Percentiles rank a stretch among this genome's conserved stretches.
phyloP scores from a whole-genome alignment of 2,888 invertebrate genomes.

The Drosophila anomelani region DNA sequence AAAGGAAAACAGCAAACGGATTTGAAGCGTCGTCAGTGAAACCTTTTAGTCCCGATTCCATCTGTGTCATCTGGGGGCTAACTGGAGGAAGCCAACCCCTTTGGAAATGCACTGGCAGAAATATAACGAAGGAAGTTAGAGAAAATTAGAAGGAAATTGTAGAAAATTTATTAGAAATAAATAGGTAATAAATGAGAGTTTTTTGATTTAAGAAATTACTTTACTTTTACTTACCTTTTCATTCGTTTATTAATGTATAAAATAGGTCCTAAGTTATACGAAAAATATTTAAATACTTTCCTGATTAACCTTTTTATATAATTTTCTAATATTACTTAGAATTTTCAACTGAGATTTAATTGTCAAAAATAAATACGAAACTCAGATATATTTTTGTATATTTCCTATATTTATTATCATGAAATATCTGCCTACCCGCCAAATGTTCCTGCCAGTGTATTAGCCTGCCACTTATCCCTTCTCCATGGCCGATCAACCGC shows the following conservation, averaged over 20 bases:
- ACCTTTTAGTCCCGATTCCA: conserved; percentile 46
- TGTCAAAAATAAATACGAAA: not conserved
- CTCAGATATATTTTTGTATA: not conserved
- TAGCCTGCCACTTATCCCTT: conserved; percentile 58
- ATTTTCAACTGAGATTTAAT: not conserved
- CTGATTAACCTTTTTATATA: too few species aligned
- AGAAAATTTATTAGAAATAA: not conserved
- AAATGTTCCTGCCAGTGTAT: not conserved
- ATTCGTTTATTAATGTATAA: not conserved
- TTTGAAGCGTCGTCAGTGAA: conserved; percentile 51
- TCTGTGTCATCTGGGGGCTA: conserved; percentile 47
- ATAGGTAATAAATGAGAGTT: not conserved
- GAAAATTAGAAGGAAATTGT: not conserved
- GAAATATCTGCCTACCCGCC: not conserved
- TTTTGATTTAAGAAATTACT: not conserved
- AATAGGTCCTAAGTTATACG: not conserved
- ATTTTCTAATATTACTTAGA: too few species aligned
- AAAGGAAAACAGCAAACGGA: conserved; percentile 24
- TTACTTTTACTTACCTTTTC: not conserved
- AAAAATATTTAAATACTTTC: not conserved
- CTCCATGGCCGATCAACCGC: conserved; percentile 75
- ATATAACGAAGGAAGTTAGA: not conserved
- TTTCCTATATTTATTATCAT: not conserved
- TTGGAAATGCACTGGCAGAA: conserved; percentile 23
- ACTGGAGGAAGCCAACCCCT: conserved; percentile 30